phyloP scores from a whole-genome alignment of 2,797 vertebrate species.

The Sardinella longiceps region DNA sequence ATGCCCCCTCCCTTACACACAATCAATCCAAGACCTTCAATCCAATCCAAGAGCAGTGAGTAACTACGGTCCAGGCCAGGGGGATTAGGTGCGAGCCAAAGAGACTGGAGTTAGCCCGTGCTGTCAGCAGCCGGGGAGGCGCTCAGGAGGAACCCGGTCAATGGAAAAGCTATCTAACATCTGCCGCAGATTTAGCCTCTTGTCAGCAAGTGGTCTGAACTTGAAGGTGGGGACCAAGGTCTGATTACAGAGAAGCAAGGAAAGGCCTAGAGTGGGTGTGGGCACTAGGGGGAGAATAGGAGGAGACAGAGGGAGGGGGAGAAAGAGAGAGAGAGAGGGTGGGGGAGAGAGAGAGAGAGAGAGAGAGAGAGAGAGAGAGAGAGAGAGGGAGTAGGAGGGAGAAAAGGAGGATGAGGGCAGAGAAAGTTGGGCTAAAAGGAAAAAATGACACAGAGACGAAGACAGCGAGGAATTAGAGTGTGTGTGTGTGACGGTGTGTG shows the following conservation, averaged over 20 bases:
- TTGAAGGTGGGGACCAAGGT: slow-evolving; percentile 10
- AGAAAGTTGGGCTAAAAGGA: background rate
- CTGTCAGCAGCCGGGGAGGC: background rate
- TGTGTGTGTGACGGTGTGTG: background rate
- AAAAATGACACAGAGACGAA: background rate
- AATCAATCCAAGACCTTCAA: no score
- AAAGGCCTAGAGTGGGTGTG: background rate
- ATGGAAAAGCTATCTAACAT: slow-evolving; percentile 17
- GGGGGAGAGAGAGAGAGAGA: background rate
- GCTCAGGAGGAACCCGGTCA: background rate
- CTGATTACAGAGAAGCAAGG: slow-evolving; percentile 9
- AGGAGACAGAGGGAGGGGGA: background rate
- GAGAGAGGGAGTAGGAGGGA: background rate
- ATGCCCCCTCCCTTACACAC: background rate
- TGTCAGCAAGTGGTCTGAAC: slow-evolving; percentile 19
- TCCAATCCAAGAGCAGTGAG: background rate
- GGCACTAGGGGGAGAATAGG: background rate
- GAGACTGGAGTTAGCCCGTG: slow-evolving; percentile 4
- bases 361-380: background rate
- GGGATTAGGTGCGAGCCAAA: background rate
- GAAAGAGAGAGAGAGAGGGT: background rate
- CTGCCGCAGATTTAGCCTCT: slow-evolving; percentile 18
- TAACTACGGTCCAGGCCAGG: background rate
- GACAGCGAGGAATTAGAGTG: background rate
- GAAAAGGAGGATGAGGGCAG: background rate